Percentiles rank a stretch among this genome's conserved stretches.
These are phyloP conservation scores for Pachycephala philippinensis DNA, from an alignment of 2,113 vertebrate genomes.

Conservation along the genomic window DNA sequence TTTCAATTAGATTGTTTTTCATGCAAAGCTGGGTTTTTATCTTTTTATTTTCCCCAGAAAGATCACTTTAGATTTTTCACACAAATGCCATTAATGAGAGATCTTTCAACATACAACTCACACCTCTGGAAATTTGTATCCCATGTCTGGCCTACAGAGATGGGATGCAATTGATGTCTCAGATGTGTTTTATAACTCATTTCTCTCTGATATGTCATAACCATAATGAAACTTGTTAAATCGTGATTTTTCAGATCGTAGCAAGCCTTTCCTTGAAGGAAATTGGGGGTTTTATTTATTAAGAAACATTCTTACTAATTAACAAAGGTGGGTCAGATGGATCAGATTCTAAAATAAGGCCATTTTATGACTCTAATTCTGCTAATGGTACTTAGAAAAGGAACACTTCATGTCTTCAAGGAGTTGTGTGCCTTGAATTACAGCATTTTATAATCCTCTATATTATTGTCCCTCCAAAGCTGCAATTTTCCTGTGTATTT, in stretches of 20 bases:
- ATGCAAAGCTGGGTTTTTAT: not conserved
- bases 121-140: not conserved
- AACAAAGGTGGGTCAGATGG: not conserved
- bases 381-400: not conserved
- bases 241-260: not conserved
- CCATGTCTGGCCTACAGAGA: not conserved
- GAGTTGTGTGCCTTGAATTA: not conserved
- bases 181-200: not conserved
- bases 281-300: not conserved
- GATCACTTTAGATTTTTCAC: not conserved
- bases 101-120: not conserved
- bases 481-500: not conserved
- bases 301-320: not conserved
- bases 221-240: not conserved
- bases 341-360: not conserved
- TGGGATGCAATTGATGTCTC: not conserved
- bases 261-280: not conserved
- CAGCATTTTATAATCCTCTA: not conserved
- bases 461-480: not conserved
- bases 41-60: not conserved
- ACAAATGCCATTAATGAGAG: not conserved
- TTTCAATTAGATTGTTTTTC: not conserved
- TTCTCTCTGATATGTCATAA: not conserved
- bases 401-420: not conserved
- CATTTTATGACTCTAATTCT: not conserved